Percentiles rank a stretch among this genome's conserved stretches.
Conservation (phyloP, 2,797 vertebrate species). For the Bucorvus abyssinicus region DNA sequence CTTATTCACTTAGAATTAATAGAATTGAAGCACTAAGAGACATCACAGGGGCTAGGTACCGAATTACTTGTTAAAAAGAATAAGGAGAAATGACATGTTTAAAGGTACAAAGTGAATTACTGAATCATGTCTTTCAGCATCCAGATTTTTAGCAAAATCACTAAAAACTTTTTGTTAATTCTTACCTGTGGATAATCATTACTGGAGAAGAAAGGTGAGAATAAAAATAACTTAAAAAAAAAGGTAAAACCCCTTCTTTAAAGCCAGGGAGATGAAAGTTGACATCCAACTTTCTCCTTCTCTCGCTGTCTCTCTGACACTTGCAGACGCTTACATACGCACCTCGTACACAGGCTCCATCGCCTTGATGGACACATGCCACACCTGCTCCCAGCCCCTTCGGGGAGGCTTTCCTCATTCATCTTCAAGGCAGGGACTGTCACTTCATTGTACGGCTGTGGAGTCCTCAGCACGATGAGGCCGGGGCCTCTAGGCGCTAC, state of each 20-base stretch:
- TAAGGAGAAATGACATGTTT: neutral
- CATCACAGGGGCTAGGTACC: neutral
- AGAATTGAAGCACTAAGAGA: neutral
- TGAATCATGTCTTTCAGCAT: neutral
- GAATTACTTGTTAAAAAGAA: neutral
- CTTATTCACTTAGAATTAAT: neutral
- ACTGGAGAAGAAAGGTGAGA: neutral
- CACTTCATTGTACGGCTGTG: neutral
- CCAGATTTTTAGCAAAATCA: neutral
- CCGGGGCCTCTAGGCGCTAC: conserved; percentile 2
- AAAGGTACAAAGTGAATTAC: neutral
- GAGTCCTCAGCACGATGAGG: neutral
- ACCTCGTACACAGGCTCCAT: neutral
- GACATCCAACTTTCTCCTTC: conserved; percentile 13
- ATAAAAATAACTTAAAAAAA: neutral
- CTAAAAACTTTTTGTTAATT: neutral
- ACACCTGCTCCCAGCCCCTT: conserved; percentile 52
- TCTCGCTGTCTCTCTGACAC: neutral
- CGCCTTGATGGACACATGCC: neutral
- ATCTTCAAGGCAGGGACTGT: conserved; percentile 34
- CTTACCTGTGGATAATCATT: conserved; percentile 32
- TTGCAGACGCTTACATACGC: neutral
- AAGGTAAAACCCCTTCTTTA: neutral
- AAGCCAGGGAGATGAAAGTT: neutral
- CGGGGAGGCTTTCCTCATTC: conserved; percentile 33